Base-by-base conservation (phyloP, 2,888 invertebrate species). In the Electrophaes corylata region DNA sequence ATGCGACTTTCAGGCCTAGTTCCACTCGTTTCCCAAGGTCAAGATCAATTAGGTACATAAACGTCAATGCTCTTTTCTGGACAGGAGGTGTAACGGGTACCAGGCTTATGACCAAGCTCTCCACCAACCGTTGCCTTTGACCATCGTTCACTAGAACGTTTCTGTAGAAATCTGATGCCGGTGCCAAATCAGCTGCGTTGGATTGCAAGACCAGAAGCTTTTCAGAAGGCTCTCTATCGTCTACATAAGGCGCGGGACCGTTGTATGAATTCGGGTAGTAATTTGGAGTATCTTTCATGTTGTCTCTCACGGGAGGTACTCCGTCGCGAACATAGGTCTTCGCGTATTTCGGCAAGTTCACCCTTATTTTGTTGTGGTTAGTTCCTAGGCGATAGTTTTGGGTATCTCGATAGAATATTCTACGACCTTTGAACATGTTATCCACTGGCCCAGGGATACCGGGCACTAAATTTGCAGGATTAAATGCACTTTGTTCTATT, bases 181-280 rank as follows among this genome's bases (percentile, higher is more conserved):
- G 98, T 20, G 48, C 53, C 23, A 71, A 57, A 56, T 66, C 66
- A 40, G 49, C 62, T 4, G 58, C 56, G 39, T 62, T 60, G 1
- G 39, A 33, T 16, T 62, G 41, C 12, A 62, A 46, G 5, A 66
- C 39, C 5, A 48, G 1, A 19, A 66, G 52, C 26, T 54, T 59
- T 39, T 66, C 69, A 5, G 72, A 73, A 0, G 84, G 83, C 4
- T 64, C 65, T 37, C 61, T 73, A 14, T 76, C 74, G 6, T 94
- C 90, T 1, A 94, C 92, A 68, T 93, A 93, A 20, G 93, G 93
- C 60, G 94, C 92, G 0, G 98, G 97, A 0, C 98, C 98, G 66
- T 93, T 92, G 83, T 98, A 99, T 54, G 97, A 97, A 89, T 99
- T 99, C 0, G 98, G 98, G 86, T 94, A 97, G 81, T 98, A 99